Evolutionary conservation across 35 echinoderm and acorn worm genomes (phyloP).

Genomic region (Stichopus chloronotus): DNA sequence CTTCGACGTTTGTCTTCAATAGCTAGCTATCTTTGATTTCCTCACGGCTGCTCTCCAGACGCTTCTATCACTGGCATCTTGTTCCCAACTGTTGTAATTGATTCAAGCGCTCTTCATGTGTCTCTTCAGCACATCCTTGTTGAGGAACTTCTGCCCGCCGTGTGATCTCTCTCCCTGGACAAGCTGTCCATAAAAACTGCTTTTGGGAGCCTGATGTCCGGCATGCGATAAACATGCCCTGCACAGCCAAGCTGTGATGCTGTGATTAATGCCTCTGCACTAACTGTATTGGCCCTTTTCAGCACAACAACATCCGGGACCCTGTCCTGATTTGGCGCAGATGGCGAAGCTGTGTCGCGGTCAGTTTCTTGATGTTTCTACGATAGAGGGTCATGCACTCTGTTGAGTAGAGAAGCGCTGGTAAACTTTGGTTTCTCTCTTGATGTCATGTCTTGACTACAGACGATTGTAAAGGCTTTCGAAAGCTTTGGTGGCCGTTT

Average conservation of each 20-base stretch:
- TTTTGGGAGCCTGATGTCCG: conserved; percentile 33
- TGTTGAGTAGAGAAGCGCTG: conserved; percentile 3
- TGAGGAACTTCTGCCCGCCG: conserved; percentile 13
- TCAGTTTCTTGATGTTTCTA: conserved; percentile 6
- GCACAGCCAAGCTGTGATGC: conserved; percentile 39
- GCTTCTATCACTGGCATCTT: too few relatives aligned
- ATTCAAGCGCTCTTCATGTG: too few relatives aligned
- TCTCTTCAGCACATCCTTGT: conserved; percentile 41
- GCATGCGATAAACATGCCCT: too few relatives aligned
- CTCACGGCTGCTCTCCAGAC: too few relatives aligned
- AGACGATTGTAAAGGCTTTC: neutral
- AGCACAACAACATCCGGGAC: neutral
- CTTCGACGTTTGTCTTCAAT: too few relatives aligned
- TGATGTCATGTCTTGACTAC: conserved; percentile 44
- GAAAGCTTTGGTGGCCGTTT: conserved; percentile 20
- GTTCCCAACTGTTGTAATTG: too few relatives aligned
- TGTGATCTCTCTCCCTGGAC: too few relatives aligned
- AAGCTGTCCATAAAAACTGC: conserved; percentile 42
- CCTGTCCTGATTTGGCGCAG: too few relatives aligned
- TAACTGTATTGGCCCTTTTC: neutral
- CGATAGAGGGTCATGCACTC: conserved; percentile 8
- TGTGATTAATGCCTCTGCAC: conserved; percentile 34
- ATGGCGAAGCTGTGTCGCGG: too few relatives aligned
- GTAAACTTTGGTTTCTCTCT: too few relatives aligned
- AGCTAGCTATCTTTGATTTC: too few relatives aligned